These are phyloP conservation scores for Bombus confusus DNA, from an alignment of 1,140 invertebrate genomes.

Conservation along the genomic window DNA sequence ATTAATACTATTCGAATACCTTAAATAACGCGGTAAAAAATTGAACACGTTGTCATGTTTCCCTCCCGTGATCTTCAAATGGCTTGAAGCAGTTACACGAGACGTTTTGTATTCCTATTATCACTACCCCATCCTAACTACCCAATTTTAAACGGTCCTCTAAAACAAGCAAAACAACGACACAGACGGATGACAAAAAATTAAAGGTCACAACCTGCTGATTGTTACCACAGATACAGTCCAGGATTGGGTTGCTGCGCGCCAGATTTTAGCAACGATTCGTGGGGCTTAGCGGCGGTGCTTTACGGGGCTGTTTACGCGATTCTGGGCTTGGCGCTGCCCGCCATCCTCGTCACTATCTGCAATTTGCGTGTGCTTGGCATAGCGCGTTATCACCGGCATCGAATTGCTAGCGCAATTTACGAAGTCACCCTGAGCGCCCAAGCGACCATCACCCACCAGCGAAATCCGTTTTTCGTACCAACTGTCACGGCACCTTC, in stretches of 20 bases:
- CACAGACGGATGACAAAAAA: background rate
- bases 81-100: background rate
- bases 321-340: slow-evolving; percentile 86
- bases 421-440: slow-evolving; percentile 92
- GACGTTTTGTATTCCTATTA: background rate
- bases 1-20: background rate
- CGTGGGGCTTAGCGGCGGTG: slow-evolving; percentile 79
- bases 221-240: slow-evolving; percentile 76
- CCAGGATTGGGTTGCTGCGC: slow-evolving; percentile 85
- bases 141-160: background rate
- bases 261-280: slow-evolving; percentile 86
- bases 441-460: slow-evolving; percentile 92
- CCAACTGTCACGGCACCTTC: slow-evolving; percentile 84
- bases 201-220: background rate
- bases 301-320: slow-evolving; percentile 87
- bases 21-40: too few species aligned
- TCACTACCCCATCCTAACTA: background rate
- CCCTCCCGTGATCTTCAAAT: background rate
- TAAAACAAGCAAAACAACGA: background rate
- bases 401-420: slow-evolving; percentile 92
- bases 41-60: background rate
- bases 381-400: slow-evolving; percentile 91
- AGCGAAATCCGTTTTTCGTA: slow-evolving; percentile 89
- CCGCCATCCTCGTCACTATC: slow-evolving; percentile 86
- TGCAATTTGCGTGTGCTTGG: slow-evolving; percentile 90